A percentile compares a stretch with the other conserved stretches of the same genome.
These are phyloP conservation scores for Harpagoxenus sublaevis DNA, from an alignment of 2,888 invertebrate genomes.

Conservation along the genomic window DNA sequence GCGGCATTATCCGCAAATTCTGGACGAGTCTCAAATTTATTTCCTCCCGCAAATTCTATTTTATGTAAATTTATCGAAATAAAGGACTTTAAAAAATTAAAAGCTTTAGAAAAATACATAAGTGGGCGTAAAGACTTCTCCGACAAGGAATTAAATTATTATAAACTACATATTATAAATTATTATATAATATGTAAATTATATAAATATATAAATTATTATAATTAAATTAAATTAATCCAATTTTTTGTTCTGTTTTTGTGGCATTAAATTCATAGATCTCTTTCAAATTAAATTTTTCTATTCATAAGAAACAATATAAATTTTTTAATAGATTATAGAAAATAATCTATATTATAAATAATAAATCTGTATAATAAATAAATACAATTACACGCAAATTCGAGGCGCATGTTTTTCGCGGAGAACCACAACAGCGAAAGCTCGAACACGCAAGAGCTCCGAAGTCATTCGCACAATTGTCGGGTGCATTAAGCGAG, in stretches of 20 bases:
- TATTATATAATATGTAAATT: too few relatives aligned
- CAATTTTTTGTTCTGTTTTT: background rate
- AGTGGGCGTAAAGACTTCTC: background rate
- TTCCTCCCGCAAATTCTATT: background rate
- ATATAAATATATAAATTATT: too few relatives aligned
- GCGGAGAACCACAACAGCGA: background rate
- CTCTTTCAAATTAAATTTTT: background rate
- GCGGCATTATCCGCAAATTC: background rate
- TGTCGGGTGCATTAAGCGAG: constrained; percentile 20
- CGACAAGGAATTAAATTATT: background rate
- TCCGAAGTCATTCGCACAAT: constrained; percentile 25
- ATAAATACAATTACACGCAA: background rate
- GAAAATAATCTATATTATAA: background rate
- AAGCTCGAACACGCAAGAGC: background rate
- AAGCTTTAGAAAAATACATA: background rate
- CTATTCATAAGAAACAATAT: background rate
- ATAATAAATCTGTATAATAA: background rate
- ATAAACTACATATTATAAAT: too few relatives aligned
- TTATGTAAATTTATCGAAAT: background rate
- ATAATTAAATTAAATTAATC: too few relatives aligned
- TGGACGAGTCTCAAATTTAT: background rate
- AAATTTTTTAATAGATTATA: background rate
- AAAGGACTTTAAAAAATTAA: background rate
- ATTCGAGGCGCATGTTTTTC: background rate
- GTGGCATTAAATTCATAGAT: background rate